These are phyloP conservation scores for Heterotis niloticus DNA, from an alignment of 2,113 vertebrate genomes.

Conservation along the genomic window DNA sequence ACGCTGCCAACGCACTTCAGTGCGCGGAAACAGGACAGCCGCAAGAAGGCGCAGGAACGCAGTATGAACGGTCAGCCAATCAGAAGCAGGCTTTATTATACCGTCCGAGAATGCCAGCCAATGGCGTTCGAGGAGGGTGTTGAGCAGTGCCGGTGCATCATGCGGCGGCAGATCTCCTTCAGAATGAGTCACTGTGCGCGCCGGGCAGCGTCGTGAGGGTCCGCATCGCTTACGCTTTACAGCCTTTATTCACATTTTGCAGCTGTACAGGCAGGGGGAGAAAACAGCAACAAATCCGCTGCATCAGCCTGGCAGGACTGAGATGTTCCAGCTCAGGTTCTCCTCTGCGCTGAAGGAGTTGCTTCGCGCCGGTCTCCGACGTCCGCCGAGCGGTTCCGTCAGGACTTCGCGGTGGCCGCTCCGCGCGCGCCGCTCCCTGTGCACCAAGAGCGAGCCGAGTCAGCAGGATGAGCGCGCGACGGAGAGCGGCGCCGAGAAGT, in stretches of 20 bases:
- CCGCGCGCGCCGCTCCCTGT: slow-evolving; percentile 44
- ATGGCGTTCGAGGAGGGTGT: slow-evolving; percentile 6
- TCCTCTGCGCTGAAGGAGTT: slow-evolving; percentile 64
- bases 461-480: slow-evolving; percentile 50
- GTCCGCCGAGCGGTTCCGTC: slow-evolving; percentile 41
- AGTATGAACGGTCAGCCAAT: background rate
- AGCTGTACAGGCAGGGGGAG: background rate
- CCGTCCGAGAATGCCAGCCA: background rate
- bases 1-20: background rate
- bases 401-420: slow-evolving; percentile 37
- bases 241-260: background rate
- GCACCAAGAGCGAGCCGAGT: slow-evolving; percentile 56
- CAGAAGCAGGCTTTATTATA: background rate
- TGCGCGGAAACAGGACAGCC: background rate
- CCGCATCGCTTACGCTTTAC: background rate
- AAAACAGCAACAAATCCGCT: slow-evolving; percentile 25
- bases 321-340: slow-evolving; percentile 69
- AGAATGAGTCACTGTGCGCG: background rate
- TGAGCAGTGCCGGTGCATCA: background rate
- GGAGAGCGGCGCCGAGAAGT: slow-evolving; percentile 56
- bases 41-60: background rate
- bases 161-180: background rate
- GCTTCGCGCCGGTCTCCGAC: slow-evolving; percentile 56
- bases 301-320: slow-evolving; percentile 52
- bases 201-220: too few species aligned